Conservation (phyloP, 2,888 invertebrate species). For the Notodonta ziczac region DNA sequence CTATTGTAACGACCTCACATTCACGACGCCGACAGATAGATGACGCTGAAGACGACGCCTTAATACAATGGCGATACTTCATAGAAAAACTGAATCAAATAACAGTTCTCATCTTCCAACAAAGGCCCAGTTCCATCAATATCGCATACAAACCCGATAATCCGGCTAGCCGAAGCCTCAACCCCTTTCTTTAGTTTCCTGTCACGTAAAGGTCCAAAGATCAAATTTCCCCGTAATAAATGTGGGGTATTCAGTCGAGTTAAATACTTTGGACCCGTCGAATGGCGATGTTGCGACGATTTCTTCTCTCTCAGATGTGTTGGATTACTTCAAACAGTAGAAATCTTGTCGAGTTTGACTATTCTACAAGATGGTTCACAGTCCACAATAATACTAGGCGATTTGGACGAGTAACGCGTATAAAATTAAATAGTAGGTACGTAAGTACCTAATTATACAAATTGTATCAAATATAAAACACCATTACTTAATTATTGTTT, state of each 20-base stretch:
- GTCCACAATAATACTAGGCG: no score
- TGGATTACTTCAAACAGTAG: not conserved
- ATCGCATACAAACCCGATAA: conserved; percentile 26
- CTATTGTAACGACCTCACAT: no score
- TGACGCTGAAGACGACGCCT: no score
- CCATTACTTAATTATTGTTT: no score
- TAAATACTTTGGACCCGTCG: conserved; percentile 47
- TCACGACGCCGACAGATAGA: no score
- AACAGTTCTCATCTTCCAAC: not conserved
- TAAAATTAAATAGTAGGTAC: no score
- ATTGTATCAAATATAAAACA: no score
- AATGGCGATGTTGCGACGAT: conserved; percentile 24
- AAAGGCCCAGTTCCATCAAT: conserved; percentile 26
- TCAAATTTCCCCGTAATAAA: conserved; percentile 61
- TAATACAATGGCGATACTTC: no score
- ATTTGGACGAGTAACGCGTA: no score
- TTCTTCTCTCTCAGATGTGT: conserved; percentile 22
- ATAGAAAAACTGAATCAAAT: not conserved
- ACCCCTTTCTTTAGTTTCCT: conserved; percentile 39
- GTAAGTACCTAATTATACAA: no score
- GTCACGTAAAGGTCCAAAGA: conserved; percentile 59
- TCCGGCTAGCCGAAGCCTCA: conserved; percentile 11
- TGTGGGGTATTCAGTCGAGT: conserved; percentile 52
- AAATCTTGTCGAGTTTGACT: not conserved
- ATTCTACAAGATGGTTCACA: not conserved